phyloP scores from a whole-genome alignment of 2,888 invertebrate genomes.

The Drosophila antonietae region DNA sequence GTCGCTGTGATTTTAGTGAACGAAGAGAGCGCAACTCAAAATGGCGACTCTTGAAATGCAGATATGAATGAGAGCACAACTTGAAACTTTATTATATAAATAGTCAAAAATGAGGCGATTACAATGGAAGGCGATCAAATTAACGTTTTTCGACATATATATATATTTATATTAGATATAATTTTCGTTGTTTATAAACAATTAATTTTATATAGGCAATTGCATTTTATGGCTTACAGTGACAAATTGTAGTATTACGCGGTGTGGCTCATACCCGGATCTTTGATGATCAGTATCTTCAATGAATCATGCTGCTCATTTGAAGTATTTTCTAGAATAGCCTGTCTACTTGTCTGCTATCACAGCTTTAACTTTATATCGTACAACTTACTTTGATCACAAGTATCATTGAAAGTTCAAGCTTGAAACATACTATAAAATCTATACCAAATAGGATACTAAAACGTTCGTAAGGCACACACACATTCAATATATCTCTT shows the following conservation, averaged over 20 bases:
- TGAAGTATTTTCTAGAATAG: not conserved
- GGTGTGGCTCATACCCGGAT: not conserved
- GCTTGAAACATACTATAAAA: not conserved
- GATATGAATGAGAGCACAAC: not conserved
- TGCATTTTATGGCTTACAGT: not conserved
- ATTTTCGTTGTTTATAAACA: not conserved
- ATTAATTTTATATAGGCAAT: not conserved
- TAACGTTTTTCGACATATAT: no score
- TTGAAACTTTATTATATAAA: not conserved
- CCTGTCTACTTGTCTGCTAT: not conserved
- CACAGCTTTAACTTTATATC: no score
- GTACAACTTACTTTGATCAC: no score
- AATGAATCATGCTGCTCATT: not conserved
- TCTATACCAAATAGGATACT: no score
- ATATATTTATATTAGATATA: not conserved
- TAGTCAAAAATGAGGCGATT: not conserved
- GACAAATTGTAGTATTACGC: not conserved
- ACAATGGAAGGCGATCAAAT: not conserved
- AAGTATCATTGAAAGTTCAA: no score
- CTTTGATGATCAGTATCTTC: not conserved
- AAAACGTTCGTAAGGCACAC: no score
- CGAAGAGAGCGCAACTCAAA: not conserved
- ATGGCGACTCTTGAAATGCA: not conserved
- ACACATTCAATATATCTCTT: no score
- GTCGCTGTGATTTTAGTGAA: not conserved